These are phyloP conservation scores for Podocnemis expansa DNA, from an alignment of 2,113 vertebrate species.

Conservation along the genomic window DNA sequence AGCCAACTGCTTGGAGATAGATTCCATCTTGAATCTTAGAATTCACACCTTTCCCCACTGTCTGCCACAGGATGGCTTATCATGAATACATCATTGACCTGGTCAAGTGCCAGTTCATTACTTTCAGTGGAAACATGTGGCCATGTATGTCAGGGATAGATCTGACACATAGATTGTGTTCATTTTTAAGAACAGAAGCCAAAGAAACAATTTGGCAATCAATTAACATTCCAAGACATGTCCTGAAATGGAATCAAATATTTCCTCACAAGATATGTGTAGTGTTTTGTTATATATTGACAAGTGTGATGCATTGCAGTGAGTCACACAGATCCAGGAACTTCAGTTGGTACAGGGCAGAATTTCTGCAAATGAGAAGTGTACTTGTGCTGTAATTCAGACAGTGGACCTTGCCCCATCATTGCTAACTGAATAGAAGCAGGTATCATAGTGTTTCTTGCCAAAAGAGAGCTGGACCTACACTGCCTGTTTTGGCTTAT, in stretches of 20 bases:
- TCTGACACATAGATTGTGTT: background rate
- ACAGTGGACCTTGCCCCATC: background rate
- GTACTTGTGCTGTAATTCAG: background rate
- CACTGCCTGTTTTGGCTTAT: background rate
- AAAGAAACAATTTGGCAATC: background rate
- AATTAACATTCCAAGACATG: background rate
- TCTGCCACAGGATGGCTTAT: background rate
- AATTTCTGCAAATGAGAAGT: background rate
- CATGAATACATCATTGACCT: background rate
- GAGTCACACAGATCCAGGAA: background rate
- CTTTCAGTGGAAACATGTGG: background rate
- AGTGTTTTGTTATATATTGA: background rate
- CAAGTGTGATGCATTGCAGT: background rate
- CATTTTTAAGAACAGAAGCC: too few species aligned
- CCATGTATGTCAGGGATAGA: background rate
- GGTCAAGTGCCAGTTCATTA: background rate
- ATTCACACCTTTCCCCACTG: background rate
- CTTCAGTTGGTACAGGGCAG: background rate
- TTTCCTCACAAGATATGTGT: background rate
- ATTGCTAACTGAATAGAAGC: slow-evolving; percentile 4
- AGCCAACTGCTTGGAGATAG: background rate
- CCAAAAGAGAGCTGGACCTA: background rate
- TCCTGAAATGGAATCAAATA: background rate
- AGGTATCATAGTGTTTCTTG: background rate
- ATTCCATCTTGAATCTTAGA: background rate